These are phyloP conservation scores for Scaptomyza caliginosa DNA, from an alignment of 2,888 invertebrate genomes.

Conservation along the genomic window DNA sequence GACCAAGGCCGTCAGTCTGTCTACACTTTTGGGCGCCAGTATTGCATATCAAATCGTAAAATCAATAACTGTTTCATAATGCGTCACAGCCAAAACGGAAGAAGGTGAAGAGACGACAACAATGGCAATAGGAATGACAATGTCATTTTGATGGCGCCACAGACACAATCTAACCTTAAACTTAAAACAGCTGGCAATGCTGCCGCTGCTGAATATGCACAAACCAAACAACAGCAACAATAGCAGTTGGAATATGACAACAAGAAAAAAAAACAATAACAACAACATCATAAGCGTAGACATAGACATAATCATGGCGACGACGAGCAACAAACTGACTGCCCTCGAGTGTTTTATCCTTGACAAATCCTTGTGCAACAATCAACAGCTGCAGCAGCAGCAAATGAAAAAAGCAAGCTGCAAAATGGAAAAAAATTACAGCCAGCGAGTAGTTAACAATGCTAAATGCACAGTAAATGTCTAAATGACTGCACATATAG, in stretches of 20 bases:
- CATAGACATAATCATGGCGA: constrained; percentile 55
- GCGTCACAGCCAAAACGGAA: constrained; percentile 18
- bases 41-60: constrained; percentile 41
- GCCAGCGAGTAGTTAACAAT: constrained; percentile 53
- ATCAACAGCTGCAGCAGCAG: constrained; percentile 60
- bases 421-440: constrained; percentile 4
- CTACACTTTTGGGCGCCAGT: constrained; percentile 16
- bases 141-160: constrained; percentile 22
- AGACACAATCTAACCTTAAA: constrained; percentile 39
- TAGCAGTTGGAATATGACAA: not conserved
- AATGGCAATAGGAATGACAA: constrained; percentile 18
- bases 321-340: constrained; percentile 48
- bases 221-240: constrained; percentile 16
- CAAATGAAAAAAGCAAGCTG: constrained; percentile 22
- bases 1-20: constrained; percentile 39
- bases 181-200: constrained; percentile 17
- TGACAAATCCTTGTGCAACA: constrained; percentile 74
- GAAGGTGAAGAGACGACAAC: constrained; percentile 1
- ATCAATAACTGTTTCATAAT: constrained; percentile 61
- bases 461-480: constrained; percentile 68
- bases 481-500: constrained; percentile 62
- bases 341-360: constrained; percentile 74
- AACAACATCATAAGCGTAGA: constrained; percentile 50
- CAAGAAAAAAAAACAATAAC: constrained; percentile 2
- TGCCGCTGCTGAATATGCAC: constrained; percentile 12